phyloP scores from a whole-genome alignment of 2,797 vertebrate genomes.

The Silurus aristotelis region DNA sequence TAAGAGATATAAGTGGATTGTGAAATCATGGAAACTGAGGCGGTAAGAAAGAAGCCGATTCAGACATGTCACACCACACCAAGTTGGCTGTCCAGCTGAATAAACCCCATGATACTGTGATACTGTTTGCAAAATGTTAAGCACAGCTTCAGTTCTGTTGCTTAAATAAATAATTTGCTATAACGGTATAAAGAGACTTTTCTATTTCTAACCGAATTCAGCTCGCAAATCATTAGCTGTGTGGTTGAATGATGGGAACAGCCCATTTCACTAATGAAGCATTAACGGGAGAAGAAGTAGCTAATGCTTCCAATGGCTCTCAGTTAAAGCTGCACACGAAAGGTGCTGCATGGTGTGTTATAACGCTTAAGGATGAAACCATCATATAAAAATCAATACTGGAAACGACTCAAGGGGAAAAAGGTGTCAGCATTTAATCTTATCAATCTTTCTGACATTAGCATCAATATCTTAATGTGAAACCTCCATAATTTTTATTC shows the following conservation, averaged over 20 bases:
- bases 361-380: conserved; percentile 72
- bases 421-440: conserved; percentile 65
- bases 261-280: conserved; percentile 59
- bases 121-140: conserved; percentile 54
- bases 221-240: conserved; percentile 64
- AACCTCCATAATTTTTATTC: conserved; percentile 63
- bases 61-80: conserved; percentile 27
- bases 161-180: conserved; percentile 64
- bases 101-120: conserved; percentile 51
- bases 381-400: conserved; percentile 74
- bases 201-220: conserved; percentile 55
- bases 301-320: conserved; percentile 40
- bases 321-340: conserved; percentile 57
- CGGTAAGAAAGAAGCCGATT: conserved; percentile 18
- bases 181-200: conserved; percentile 53
- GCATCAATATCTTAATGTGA: conserved; percentile 61
- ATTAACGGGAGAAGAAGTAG: conserved; percentile 65
- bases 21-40: conserved; percentile 38
- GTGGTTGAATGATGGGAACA: conserved; percentile 50
- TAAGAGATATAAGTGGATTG: conserved; percentile 18
- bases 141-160: conserved; percentile 50
- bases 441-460: conserved; percentile 66
- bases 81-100: conserved; percentile 60
- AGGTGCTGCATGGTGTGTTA: conserved; percentile 62
- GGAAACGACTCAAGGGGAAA: conserved; percentile 56